A percentile compares a stretch with the other conserved stretches of the same genome.
Conservation (phyloP, 2,888 invertebrate genomes). For the Dyspetes luteomarginatus region DNA sequence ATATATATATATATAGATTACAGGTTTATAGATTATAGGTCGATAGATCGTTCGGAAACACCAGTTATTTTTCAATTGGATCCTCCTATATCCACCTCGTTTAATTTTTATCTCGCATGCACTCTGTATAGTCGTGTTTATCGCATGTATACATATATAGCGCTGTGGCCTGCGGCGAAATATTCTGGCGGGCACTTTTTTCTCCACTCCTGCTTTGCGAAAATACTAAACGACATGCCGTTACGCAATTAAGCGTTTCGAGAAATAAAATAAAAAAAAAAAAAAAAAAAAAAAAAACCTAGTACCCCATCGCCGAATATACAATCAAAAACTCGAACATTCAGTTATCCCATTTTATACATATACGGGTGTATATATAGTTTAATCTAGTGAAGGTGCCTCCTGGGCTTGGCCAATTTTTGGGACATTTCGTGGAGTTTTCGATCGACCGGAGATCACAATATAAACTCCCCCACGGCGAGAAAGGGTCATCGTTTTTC, state of each 20-base stretch:
- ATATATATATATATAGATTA: too few relatives aligned
- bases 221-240: slow-evolving; percentile 46
- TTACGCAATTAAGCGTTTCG: slow-evolving; percentile 54
- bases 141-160: slow-evolving; percentile 5
- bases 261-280: slow-evolving; percentile 5
- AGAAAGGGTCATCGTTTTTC: slow-evolving; percentile 50
- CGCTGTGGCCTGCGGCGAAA: slow-evolving; percentile 45
- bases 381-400: slow-evolving; percentile 28
- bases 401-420: slow-evolving; percentile 41
- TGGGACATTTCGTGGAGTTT: slow-evolving; percentile 24
- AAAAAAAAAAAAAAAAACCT: neutral
- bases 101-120: slow-evolving; percentile 29
- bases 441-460: slow-evolving; percentile 53
- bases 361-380: neutral
- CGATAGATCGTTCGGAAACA: neutral
- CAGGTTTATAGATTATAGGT: too few relatives aligned
- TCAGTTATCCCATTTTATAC: slow-evolving; percentile 13
- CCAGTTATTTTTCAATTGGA: slow-evolving; percentile 56
- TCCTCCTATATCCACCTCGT: slow-evolving; percentile 1
- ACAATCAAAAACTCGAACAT: slow-evolving; percentile 38
- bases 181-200: slow-evolving; percentile 42
- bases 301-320: neutral
- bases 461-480: slow-evolving; percentile 47
- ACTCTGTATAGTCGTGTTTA: slow-evolving; percentile 26
- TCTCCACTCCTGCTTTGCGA: neutral